Evolutionary conservation across 92 coral and sea anemone genomes (phyloP).

Genomic region (Palythoa caribaeorum): DNA sequence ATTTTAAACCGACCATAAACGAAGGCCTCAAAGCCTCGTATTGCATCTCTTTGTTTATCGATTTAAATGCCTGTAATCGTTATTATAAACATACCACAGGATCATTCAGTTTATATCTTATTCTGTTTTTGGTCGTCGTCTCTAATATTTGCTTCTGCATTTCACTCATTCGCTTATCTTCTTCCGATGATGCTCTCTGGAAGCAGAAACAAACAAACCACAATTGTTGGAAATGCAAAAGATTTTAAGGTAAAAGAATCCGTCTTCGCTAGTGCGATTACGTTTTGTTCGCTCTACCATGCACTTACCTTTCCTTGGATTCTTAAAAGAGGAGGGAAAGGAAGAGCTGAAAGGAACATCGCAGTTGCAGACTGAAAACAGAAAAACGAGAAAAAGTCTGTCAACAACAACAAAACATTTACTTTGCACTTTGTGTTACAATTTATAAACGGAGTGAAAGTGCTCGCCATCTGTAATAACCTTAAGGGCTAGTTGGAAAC

Average conservation of each 20-base stretch:
- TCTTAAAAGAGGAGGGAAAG: constrained; percentile 88
- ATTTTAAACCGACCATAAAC: no score
- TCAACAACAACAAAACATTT: no score
- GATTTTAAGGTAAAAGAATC: not conserved
- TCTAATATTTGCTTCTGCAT: constrained; percentile 96
- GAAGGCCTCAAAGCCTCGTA: no score
- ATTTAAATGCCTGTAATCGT: no score
- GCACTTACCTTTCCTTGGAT: constrained; percentile 87
- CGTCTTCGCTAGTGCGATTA: no score
- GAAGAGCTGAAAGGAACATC: constrained; percentile 84
- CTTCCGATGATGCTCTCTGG: constrained; percentile 88
- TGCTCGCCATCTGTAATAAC: no score
- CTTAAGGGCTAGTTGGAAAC: no score
- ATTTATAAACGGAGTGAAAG: no score
- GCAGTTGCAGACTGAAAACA: constrained; percentile 89
- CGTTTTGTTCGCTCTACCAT: no score
- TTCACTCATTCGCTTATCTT: constrained; percentile 87
- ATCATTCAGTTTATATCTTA: constrained; percentile 77
- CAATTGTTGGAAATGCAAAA: not conserved
- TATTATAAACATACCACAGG: constrained; percentile 61
- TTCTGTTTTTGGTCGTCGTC: constrained; percentile 84
- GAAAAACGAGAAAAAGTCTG: not conserved
- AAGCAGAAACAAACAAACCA: constrained; percentile 2
- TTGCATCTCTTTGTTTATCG: no score
- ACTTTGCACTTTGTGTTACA: no score